Conservation (phyloP, 2,797 vertebrate species). For the Pipistrellus pipistrellus region DNA sequence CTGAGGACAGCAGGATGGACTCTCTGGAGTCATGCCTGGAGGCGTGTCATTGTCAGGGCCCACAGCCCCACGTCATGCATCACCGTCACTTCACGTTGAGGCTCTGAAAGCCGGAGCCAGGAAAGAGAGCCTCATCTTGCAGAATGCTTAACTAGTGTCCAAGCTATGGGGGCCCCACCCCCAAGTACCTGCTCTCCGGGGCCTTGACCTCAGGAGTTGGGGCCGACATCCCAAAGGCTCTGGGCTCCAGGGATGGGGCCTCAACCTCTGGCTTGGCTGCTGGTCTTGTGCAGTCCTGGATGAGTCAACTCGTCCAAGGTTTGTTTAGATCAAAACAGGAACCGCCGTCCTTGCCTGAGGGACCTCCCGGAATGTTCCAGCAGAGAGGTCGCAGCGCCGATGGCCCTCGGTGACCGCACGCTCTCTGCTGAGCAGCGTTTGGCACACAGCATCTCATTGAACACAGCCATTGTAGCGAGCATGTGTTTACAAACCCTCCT, state of each 20-base stretch:
- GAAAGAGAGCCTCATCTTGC: not conserved
- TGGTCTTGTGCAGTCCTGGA: not conserved
- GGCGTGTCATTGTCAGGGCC: not conserved
- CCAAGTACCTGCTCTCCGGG: not conserved
- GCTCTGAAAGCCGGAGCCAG: not conserved
- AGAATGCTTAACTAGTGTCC: not conserved
- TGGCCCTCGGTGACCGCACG: not conserved
- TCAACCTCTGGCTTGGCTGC: not conserved
- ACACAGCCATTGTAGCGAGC: not conserved
- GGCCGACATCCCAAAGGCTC: not conserved
- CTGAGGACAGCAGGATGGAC: slow-evolving; percentile 29
- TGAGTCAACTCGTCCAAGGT: not conserved
- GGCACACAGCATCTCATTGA: not conserved
- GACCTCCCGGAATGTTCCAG: not conserved
- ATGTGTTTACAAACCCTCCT: not conserved
- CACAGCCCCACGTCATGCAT: not conserved
- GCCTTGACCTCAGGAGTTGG: not conserved
- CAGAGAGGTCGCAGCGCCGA: not conserved
- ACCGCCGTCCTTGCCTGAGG: not conserved
- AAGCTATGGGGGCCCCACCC: too few species aligned
- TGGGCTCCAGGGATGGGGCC: not conserved
- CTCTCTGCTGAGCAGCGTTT: not conserved
- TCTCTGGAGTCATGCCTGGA: not conserved
- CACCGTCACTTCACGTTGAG: not conserved
- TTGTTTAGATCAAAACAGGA: not conserved